phyloP scores from a whole-genome alignment of 2,888 invertebrate genomes.

The Pandemis cinnamomeana region DNA sequence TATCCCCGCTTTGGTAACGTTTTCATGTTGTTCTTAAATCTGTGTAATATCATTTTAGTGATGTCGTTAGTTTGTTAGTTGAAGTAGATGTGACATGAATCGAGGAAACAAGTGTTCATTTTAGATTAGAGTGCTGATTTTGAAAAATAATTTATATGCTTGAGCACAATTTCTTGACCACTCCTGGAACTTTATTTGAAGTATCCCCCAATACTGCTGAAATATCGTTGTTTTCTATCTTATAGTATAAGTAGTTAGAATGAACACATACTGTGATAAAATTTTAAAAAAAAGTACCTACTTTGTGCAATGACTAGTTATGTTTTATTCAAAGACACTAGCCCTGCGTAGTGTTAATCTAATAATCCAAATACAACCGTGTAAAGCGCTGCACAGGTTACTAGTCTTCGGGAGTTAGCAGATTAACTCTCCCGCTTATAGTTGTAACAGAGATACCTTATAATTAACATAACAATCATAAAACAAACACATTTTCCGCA shows the following conservation, averaged over 20 bases:
- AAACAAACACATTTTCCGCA: slow-evolving; percentile 38
- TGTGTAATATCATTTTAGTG: not conserved
- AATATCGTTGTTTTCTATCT: not conserved
- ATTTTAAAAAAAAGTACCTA: too few relatives aligned
- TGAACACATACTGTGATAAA: not conserved
- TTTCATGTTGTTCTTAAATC: not conserved
- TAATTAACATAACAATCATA: slow-evolving; percentile 40
- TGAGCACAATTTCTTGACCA: too few relatives aligned
- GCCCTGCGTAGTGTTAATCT: not conserved
- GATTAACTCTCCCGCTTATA: slow-evolving; percentile 18
- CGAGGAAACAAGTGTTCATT: too few relatives aligned
- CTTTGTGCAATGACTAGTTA: too few relatives aligned
- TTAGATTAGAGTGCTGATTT: too few relatives aligned
- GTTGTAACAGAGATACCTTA: slow-evolving; percentile 21
- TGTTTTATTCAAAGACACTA: not conserved
- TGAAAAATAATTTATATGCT: too few relatives aligned
- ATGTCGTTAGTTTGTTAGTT: too few relatives aligned
- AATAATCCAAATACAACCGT: not conserved
- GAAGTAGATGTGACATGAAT: too few relatives aligned
- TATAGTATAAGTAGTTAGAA: not conserved
- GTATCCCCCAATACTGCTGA: too few relatives aligned
- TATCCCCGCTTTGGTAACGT: not conserved
- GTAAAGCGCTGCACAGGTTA: not conserved
- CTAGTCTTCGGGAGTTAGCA: not conserved
- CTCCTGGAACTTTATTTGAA: too few relatives aligned